Conservation (phyloP, 1,140 invertebrate species). For the Euwallacea fornicatus region DNA sequence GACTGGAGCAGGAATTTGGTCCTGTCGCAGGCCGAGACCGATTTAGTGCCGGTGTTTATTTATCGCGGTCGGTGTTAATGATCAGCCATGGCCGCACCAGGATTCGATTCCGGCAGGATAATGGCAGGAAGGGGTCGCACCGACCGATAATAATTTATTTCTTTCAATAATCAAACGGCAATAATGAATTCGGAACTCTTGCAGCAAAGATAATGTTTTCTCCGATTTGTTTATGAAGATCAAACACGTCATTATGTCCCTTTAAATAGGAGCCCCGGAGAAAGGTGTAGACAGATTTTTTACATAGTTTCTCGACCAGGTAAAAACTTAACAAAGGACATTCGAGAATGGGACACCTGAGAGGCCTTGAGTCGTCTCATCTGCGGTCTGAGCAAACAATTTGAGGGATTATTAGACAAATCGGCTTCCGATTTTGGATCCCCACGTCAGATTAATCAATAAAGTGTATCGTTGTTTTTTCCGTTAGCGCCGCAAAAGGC, state of each 20-base stretch:
- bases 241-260: background rate
- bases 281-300: slow-evolving; percentile 4
- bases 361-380: background rate
- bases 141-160: slow-evolving; percentile 23
- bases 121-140: slow-evolving; percentile 13
- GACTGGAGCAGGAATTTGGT: slow-evolving; percentile 20
- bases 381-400: background rate
- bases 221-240: background rate
- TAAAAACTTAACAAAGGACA: background rate
- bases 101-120: slow-evolving; percentile 31
- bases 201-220: no score
- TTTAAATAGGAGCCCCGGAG: background rate
- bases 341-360: background rate
- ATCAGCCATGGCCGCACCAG: slow-evolving; percentile 26
- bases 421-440: no score
- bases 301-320: background rate
- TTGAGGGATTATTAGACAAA: no score
- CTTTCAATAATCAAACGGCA: background rate
- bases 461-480: no score
- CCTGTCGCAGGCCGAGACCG: slow-evolving; percentile 25
- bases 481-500: no score
- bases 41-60: slow-evolving; percentile 37
- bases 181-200: no score
- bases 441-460: no score
- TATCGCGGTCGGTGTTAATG: slow-evolving; percentile 39